These are phyloP conservation scores for Ochropleura plecta DNA, from an alignment of 2,888 invertebrate species.

Conservation along the genomic window DNA sequence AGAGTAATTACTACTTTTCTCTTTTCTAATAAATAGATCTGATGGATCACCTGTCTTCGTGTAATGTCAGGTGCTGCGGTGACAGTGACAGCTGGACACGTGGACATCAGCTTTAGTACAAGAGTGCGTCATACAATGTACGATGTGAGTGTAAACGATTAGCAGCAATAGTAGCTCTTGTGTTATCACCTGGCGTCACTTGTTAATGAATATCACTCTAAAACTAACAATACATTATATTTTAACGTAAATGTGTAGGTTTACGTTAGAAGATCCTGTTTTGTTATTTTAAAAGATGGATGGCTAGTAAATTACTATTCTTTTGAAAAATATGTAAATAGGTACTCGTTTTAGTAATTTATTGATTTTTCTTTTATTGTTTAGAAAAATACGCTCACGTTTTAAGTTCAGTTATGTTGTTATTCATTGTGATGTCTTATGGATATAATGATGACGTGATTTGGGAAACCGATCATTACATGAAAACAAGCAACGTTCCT, in stretches of 20 bases:
- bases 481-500: too few species aligned
- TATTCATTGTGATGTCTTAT: not conserved
- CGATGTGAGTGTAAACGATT: not conserved
- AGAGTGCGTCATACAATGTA: constrained; percentile 31
- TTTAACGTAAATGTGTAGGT: constrained; percentile 1
- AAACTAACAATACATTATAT: constrained; percentile 11
- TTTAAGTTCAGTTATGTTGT: not conserved
- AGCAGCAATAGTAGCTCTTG: not conserved
- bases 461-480: not conserved
- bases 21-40: not conserved
- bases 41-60: constrained; percentile 5
- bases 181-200: not conserved
- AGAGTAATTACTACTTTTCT: too few species aligned
- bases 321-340: constrained; percentile 24
- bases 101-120: not conserved
- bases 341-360: not conserved
- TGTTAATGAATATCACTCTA: not conserved
- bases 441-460: not conserved
- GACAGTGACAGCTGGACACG: constrained; percentile 4
- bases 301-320: not conserved
- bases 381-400: constrained; percentile 8
- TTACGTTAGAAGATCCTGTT: not conserved
- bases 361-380: constrained; percentile 16
- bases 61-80: constrained; percentile 4
- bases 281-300: not conserved